A percentile compares a stretch with the other conserved stretches of the same genome.
These are phyloP conservation scores for Osmoderma eremita DNA, from an alignment of 2,888 invertebrate species.

Conservation along the genomic window DNA sequence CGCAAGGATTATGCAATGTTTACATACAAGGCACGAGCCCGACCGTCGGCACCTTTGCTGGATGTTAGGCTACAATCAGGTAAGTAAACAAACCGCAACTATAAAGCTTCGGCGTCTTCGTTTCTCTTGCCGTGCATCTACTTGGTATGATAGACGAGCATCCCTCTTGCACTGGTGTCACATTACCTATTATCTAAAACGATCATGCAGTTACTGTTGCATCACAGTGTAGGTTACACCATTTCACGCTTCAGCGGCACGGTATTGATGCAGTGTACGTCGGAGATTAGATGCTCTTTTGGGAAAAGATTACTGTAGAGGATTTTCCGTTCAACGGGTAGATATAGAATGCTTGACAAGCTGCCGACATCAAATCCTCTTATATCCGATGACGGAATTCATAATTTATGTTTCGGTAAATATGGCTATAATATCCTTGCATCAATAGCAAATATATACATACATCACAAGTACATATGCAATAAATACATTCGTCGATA, in stretches of 20 bases:
- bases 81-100: conserved; percentile 24
- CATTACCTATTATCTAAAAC: conserved; percentile 33
- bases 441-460: no score
- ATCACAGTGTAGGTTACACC: conserved; percentile 30
- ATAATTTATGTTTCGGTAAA: conserved; percentile 17
- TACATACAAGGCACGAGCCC: conserved; percentile 28
- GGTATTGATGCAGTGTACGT: conserved; percentile 29
- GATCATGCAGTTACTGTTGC: conserved; percentile 38
- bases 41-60: conserved; percentile 23
- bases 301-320: conserved; percentile 27
- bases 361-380: conserved; percentile 5
- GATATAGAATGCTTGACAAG: conserved; percentile 1
- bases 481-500: no score
- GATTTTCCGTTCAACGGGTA: conserved; percentile 23
- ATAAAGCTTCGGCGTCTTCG: not conserved
- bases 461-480: no score
- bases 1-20: conserved; percentile 18
- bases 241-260: conserved; percentile 29
- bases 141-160: not conserved
- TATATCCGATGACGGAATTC: conserved; percentile 16
- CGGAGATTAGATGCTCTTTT: conserved; percentile 36
- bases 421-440: not conserved
- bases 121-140: not conserved
- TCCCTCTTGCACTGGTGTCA: conserved; percentile 15
- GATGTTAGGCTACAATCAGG: not conserved